Conservation (phyloP, 2,888 invertebrate species). For the Eumacrocentrus americanus region DNA sequence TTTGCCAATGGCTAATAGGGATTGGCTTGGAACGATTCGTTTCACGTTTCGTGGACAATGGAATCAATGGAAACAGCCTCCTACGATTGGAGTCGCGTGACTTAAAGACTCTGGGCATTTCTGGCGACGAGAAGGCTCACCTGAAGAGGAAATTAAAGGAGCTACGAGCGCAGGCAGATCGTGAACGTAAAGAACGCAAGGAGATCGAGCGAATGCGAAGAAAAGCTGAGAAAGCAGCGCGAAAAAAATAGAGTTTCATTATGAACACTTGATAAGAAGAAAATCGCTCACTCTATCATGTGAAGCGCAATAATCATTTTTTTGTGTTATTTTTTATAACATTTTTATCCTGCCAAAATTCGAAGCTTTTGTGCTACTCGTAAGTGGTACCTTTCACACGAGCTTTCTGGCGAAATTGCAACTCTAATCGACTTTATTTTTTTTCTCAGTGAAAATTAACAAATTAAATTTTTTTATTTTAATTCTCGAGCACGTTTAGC, state of each 20-base stretch:
- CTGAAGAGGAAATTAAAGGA: slow-evolving; percentile 88
- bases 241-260: slow-evolving; percentile 59
- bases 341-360: slow-evolving; percentile 8
- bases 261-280: no score
- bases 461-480: no score
- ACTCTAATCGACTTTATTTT: no score
- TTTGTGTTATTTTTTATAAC: slow-evolving; percentile 11
- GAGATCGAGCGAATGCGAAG: slow-evolving; percentile 83
- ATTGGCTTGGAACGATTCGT: slow-evolving; percentile 84
- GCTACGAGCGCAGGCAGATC: slow-evolving; percentile 75
- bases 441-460: not conserved
- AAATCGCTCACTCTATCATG: slow-evolving; percentile 18
- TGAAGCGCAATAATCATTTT: slow-evolving; percentile 19
- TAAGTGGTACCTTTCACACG: slow-evolving; percentile 38
- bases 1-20: slow-evolving; percentile 90
- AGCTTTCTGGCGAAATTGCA: slow-evolving; percentile 23
- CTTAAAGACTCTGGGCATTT: slow-evolving; percentile 84
- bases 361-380: slow-evolving; percentile 38
- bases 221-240: slow-evolving; percentile 84
- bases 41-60: slow-evolving; percentile 84
- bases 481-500: no score
- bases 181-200: slow-evolving; percentile 84
- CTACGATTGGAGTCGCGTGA: slow-evolving; percentile 89
- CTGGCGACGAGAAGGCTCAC: slow-evolving; percentile 80
- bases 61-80: slow-evolving; percentile 86